Evolutionary conservation across 2,888 invertebrate genomes (phyloP), one percentile per base, ranked within the genome.

Genomic region (Osedax frankpressi): DNA sequence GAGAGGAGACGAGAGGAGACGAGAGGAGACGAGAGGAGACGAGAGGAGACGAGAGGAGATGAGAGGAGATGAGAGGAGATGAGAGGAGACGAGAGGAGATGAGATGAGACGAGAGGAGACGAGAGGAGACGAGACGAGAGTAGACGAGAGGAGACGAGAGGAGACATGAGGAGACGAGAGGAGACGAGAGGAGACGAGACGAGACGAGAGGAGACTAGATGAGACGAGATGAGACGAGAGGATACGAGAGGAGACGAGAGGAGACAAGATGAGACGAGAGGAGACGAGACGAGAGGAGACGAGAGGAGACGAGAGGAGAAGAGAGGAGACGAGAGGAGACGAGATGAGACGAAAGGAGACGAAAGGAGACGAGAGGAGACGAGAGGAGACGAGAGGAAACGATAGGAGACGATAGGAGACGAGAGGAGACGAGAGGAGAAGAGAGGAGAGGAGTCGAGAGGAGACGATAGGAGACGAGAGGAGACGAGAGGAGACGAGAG

Each of bases 1-100:
- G 60, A 60, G 60, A 60, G 63, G 60, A 60, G 60, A 60, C 60
- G 60, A 60, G 60, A 60, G n/a, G 60, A 60, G 60, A 60, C 60
- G 60, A 60, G 60, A 60, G n/a, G 60, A 60, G 60, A 60, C 60
- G 60, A 60, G 60, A 60, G n/a, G 60, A 60, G 60, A 60, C 60
- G 60, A 60, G 60, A 60, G n/a, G 60, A 60, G 60, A 60, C 60
- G 60, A 60, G 60, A 60, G n/a, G 60, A 60, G 60, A 60, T 24
- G 60, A 60, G 60, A 60, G n/a, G 60, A 60, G 60, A 60, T 24
- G 60, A 60, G 60, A 60, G n/a, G 60, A 60, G 60, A 60, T 24
- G 60, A 60, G 60, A 60, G n/a, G 60, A 60, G 60, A 60, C 60
- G 60, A 60, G 60, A 60, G n/a, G 60, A 60, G 60, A 60, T 24